Evolutionary conservation across 2,888 invertebrate genomes (phyloP), one percentile per base, ranked within the genome.

Genomic region (Melipona beecheii): DNA sequence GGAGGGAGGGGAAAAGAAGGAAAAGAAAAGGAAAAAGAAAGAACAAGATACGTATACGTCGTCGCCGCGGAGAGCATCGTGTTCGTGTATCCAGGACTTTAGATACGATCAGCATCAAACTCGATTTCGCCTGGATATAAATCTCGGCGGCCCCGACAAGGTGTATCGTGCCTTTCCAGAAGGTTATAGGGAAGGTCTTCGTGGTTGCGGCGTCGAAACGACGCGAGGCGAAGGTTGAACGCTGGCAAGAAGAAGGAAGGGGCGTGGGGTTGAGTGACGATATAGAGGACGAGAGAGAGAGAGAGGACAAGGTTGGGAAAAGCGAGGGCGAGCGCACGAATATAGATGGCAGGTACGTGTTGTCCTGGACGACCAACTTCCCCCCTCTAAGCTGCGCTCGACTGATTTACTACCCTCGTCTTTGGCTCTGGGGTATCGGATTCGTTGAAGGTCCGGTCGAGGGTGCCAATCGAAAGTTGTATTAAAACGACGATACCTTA

Each of bases 271-370:
- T 36, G 71, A 31, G 65, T 43, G 65, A 52, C 24, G 86, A 83
- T 56, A n/a, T 2, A 74, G 43, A 73, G 72, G 75, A 64, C 43
- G 43, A 66, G 68, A 17, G 69, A 66, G 73, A 79, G 64, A 68
- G 27, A 31, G 56, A 43, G 62, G 78, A 73, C 50, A 76, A 79
- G 78, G 75, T 77, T 70, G 75, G 86, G 83, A 88, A 88, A 89
- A 86, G 52, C 50, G 64, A 90, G 87, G 52, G 64, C 86, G 85
- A 85, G 86, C 78, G 80, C 81, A 80, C 81, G 91, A 90, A 91
- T 92, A 93, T 92, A 90, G 92, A 92, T 92, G 92, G 93, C 90
- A 91, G 88, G 90, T 91, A 93, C 92, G 93, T 93, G 93, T 93
- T 92, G 92, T 93, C 92, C 92, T 92, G 89, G 86, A 78, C 89